Evolutionary conservation across 1,140 invertebrate genomes (phyloP), one percentile per base, ranked within the genome.

Genomic region (Achroia grisella): DNA sequence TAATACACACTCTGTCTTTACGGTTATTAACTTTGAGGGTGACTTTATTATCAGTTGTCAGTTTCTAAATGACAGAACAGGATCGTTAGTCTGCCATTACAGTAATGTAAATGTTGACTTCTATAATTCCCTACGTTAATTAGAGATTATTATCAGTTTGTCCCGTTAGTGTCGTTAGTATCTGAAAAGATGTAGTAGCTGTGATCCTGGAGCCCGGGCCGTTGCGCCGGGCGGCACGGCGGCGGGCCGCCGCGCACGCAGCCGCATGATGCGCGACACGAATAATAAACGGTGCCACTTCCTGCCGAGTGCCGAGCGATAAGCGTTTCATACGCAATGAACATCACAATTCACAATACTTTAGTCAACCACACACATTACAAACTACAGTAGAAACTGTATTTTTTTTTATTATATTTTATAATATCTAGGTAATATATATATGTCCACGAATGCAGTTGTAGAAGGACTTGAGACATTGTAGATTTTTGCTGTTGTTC

Each of bases 241-340:
- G n/a, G n/a, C n/a, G n/a, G n/a, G n/a, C n/a, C 68, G 76, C 71
- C 71, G 69, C 65, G 76, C 71, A 71, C 74, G 74, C 74, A 76
- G 72, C 64, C 70, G 60, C 65, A 61, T 62, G 68, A 76, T 74
- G 71, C 76, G 73, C 77, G 79, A 78, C 73, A 78, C 71, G 79
- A 81, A 81, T 84, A 84, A 81, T 78, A 84, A 84, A 84, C 71
- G 71, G 59, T 74, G 72, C 71, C 73, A 84, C 80, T 84, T 84
- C 80, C 80, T 84, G 80, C 67, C 74, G 49, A 23, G 17, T 23
- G 17, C 2, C 17, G 17, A 52, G 56, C 73, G 78, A 82, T 82
- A 79, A 79, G 73, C 71, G 71, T 61, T 79, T 67, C 77, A 76
- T 64, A 80, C 74, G 71, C 57, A 63, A 54, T 51, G 52, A 46